phyloP scores from a whole-genome alignment of 2,113 vertebrate genomes.

The Reinhardtius hippoglossoides region DNA sequence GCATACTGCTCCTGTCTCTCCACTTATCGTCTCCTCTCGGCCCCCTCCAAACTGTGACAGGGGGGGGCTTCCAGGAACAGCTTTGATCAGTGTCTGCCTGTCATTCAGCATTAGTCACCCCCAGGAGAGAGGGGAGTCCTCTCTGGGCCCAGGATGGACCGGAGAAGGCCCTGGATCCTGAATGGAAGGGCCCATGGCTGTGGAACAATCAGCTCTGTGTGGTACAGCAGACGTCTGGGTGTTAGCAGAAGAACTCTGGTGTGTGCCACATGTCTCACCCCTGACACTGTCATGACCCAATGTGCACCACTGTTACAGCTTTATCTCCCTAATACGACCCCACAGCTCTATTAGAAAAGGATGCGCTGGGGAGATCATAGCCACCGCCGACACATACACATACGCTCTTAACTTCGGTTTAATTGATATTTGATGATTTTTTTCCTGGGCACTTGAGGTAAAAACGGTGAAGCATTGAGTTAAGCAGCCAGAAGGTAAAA shows the following conservation, averaged over 20 bases:
- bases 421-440: constrained; percentile 65
- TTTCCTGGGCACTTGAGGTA: constrained; percentile 39
- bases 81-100: constrained; percentile 80
- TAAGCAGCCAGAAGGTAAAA: constrained; percentile 34
- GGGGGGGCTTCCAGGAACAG: constrained; percentile 70
- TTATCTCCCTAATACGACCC: constrained; percentile 65
- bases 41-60: constrained; percentile 65
- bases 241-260: constrained; percentile 72
- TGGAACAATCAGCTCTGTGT: constrained; percentile 75
- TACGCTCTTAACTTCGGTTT: constrained; percentile 35
- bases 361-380: constrained; percentile 44
- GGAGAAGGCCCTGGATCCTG: constrained; percentile 47
- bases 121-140: constrained; percentile 54
- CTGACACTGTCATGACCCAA: constrained; percentile 76
- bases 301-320: constrained; percentile 70
- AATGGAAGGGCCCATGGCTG: constrained; percentile 63
- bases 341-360: constrained; percentile 60
- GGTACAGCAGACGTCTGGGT: constrained; percentile 69
- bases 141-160: constrained; percentile 55
- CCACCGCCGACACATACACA: constrained; percentile 46
- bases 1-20: constrained; percentile 75
- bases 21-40: constrained; percentile 69
- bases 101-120: constrained; percentile 80
- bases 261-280: constrained; percentile 79
- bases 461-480: constrained; percentile 30